Evolutionary conservation across 1,140 invertebrate species (phyloP).

Genomic region (Megalopta genalis): DNA sequence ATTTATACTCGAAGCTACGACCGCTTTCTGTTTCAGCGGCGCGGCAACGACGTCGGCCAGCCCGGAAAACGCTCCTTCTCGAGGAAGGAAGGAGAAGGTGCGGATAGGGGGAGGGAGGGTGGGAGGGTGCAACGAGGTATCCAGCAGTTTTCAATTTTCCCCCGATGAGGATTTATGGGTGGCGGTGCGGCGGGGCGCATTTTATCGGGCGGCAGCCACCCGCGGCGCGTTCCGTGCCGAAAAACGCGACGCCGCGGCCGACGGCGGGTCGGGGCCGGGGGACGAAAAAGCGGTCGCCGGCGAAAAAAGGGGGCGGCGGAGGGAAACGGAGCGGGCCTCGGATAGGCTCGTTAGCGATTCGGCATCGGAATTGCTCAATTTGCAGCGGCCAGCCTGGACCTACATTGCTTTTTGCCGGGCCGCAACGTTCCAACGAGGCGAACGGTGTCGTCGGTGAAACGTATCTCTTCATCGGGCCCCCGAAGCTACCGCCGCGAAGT

Average conservation of each 20-base stretch:
- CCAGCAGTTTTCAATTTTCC: constrained; percentile 1
- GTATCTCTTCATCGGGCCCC: background rate
- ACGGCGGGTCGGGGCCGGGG: no score
- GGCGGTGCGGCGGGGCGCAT: background rate
- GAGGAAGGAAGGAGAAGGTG: no score
- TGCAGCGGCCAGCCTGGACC: constrained; percentile 13
- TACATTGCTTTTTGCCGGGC: background rate
- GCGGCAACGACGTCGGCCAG: no score
- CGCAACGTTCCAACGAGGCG: background rate
- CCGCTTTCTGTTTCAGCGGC: no score
- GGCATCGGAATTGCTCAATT: constrained; percentile 58
- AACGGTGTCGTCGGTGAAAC: background rate
- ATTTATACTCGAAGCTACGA: no score
- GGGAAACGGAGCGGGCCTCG: constrained; percentile 2
- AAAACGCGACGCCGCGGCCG: background rate
- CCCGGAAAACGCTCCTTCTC: no score
- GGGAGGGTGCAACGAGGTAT: background rate
- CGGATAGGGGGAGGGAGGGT: no score
- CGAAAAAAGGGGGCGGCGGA: constrained; percentile 27
- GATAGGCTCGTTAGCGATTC: constrained; percentile 54
- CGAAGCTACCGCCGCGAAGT: no score
- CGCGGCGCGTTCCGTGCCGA: constrained; percentile 17
- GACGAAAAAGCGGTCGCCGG: constrained; percentile 38
- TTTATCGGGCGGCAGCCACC: constrained; percentile 13
- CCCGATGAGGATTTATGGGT: background rate